Evolutionary conservation across 2,113 vertebrate genomes (phyloP), one percentile per base, ranked within the genome.

Genomic region (Mandrillus leucophaeus): DNA sequence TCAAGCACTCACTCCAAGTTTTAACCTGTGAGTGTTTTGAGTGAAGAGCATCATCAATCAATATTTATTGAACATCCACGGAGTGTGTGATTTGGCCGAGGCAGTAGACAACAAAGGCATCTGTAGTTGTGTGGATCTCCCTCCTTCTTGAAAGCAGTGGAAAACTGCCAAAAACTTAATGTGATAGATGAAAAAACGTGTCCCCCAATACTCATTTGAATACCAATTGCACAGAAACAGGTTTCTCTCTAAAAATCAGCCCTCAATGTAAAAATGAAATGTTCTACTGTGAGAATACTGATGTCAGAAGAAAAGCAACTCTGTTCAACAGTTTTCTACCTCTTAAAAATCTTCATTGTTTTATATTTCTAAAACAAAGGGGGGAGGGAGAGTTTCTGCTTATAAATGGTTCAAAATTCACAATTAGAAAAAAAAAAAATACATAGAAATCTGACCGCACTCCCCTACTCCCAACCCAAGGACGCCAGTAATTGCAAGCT

Each of bases 1-100:
- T 57, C 64, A 88, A 93, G 66, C 40, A 55, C 59, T 79, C 73
- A 50, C 57, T 66, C 43, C n/a, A 76, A 96, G 52, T 85, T 96
- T 88, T 72, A 87, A 88, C 52, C 85, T 88, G 45, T 80, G 30
- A 92, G 81, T 94, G 48, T 73, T 90, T 70, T 14, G 35, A 30
- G 96, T 48, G 17, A 83, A 93, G 0, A 85, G 30, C 35, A 52
- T 32, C 86, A 93, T 96, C 76, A 83, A 95, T 96, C 97, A 97
- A 82, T 90, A 95, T 83, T 82, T 97, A 97, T 55, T 80, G 72
- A 96, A 81, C 81, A 86, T 45, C 61, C 13, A 16, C 13, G n/a
- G 75, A 32, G 52, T 59, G 73, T 64, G 3, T 83, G 72, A 40
- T 84, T 76, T 95, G 92, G 80, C 64, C 64, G 32, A 52, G 16